A percentile compares a stretch with the other conserved stretches of the same genome.
Conservation (phyloP, 1,140 invertebrate genomes). For the Orchestia grillus region DNA sequence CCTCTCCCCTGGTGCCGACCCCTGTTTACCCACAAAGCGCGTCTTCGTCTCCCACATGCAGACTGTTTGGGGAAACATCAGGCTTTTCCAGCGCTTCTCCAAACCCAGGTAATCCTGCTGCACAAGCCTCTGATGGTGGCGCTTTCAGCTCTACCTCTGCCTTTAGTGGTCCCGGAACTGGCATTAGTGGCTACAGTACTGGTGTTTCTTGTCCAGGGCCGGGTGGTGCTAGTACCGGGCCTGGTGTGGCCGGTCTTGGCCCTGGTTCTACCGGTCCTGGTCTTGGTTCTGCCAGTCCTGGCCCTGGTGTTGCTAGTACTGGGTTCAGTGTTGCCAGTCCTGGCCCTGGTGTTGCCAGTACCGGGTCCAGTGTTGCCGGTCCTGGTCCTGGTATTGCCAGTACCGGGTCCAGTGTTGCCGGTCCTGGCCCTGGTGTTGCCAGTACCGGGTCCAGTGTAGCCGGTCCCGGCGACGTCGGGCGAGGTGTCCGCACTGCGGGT, state of each 20-base stretch:
- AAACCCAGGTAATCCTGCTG: background rate
- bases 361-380: background rate
- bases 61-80: background rate
- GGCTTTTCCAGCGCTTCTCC: background rate
- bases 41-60: background rate
- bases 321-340: too few relatives aligned
- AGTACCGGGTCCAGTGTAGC: background rate
- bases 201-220: too few relatives aligned
- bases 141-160: background rate
- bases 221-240: too few relatives aligned
- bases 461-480: too few relatives aligned
- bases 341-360: too few relatives aligned
- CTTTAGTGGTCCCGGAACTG: too few relatives aligned
- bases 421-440: background rate
- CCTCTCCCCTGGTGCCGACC: conserved; percentile 1
- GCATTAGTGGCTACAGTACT: too few relatives aligned
- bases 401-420: background rate
- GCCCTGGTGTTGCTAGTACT: too few relatives aligned
- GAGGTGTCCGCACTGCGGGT: too few relatives aligned
- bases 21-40: background rate
- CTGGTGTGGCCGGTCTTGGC: too few relatives aligned
- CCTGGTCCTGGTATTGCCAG: background rate
- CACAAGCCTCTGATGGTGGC: background rate
- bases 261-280: too few relatives aligned
- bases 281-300: too few relatives aligned